Evolutionary conservation across 1,140 invertebrate species (phyloP).

Genomic region (Macrocentrus cingulum): DNA sequence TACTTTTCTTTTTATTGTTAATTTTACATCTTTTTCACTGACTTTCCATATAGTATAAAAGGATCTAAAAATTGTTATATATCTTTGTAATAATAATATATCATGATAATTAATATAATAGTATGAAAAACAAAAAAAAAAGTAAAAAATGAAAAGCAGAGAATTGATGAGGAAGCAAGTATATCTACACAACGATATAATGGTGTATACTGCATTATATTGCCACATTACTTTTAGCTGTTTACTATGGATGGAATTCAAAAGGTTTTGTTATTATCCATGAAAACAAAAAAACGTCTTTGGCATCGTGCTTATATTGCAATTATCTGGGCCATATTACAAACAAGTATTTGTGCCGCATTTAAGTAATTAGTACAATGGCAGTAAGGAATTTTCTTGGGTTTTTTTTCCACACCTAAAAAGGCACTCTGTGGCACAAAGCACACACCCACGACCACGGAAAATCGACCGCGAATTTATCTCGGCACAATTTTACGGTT

Average conservation of each 20-base stretch:
- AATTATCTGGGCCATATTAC: constrained; percentile 34
- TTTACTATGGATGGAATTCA: not conserved
- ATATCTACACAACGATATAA: not conserved
- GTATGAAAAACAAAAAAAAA: not conserved
- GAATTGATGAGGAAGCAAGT: not conserved
- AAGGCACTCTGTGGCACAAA: constrained; percentile 23
- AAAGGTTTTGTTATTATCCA: constrained; percentile 20
- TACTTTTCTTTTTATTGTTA: constrained; percentile 36
- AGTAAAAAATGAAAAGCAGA: not conserved
- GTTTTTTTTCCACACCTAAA: not conserved
- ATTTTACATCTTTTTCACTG: constrained; percentile 38
- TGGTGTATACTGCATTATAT: constrained; percentile 19
- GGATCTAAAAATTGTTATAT: constrained; percentile 30
- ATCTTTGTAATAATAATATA: constrained; percentile 12
- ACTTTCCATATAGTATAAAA: constrained; percentile 38
- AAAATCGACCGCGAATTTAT: too few relatives aligned
- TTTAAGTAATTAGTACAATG: not conserved
- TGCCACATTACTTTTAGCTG: constrained; percentile 13
- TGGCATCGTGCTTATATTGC: constrained; percentile 54
- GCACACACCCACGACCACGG: constrained; percentile 20
- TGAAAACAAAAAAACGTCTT: constrained; percentile 44
- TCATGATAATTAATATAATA: constrained; percentile 34
- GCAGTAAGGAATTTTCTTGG: too few relatives aligned
- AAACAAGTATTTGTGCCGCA: constrained; percentile 20
- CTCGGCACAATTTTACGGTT: constrained; percentile 53